Conservation (phyloP, 2,888 invertebrate genomes). For the Cosmopolites sordidus region DNA sequence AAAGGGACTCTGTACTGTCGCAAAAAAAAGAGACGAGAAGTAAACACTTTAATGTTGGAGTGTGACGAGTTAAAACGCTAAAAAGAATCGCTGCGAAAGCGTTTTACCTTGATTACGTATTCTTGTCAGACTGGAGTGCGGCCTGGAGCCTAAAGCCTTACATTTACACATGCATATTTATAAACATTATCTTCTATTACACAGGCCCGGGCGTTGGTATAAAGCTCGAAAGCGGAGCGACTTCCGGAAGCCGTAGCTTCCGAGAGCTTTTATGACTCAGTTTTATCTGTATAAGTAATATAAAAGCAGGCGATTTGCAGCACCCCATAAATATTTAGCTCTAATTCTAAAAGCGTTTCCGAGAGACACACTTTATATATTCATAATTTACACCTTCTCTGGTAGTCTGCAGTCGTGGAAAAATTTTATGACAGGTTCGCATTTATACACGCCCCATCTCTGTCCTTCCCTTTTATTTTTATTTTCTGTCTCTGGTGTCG, state of each 20-base stretch:
- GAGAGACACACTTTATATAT: constrained; percentile 48
- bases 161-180: constrained; percentile 51
- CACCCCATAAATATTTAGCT: constrained; percentile 51
- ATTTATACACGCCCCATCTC: constrained; percentile 5
- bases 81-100: not conserved
- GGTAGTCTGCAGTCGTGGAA: constrained; percentile 18
- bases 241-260: constrained; percentile 40
- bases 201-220: constrained; percentile 43
- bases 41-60: no score
- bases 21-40: no score
- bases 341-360: constrained; percentile 50
- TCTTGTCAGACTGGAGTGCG: constrained; percentile 34
- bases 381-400: constrained; percentile 41
- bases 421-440: constrained; percentile 22
- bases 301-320: constrained; percentile 51
- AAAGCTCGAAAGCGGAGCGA: constrained; percentile 46
- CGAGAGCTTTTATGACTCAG: constrained; percentile 45
- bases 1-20: no score
- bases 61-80: not conserved
- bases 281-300: constrained; percentile 51
- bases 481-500: no score
- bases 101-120: constrained; percentile 33
- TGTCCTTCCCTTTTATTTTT: no score
- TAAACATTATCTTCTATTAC: constrained; percentile 52
- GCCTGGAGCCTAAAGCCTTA: constrained; percentile 42